Conservation (phyloP, 2,888 invertebrate species). For the Pasiphila rectangulata region DNA sequence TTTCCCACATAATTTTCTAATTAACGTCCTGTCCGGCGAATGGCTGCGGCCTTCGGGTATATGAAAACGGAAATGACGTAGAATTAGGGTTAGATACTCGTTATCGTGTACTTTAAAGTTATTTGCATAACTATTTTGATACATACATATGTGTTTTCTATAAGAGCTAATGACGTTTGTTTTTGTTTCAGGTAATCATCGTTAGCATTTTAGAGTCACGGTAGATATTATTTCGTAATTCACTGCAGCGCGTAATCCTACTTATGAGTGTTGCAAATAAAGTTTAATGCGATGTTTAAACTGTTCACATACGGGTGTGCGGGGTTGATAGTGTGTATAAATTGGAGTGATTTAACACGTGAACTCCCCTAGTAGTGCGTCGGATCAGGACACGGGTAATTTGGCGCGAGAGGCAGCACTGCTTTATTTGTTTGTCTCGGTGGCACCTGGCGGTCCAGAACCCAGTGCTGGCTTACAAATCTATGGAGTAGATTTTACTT, state of each 20-base stretch:
- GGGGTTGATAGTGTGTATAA: slow-evolving; percentile 54
- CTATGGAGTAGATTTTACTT: slow-evolving; percentile 36
- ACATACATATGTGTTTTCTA: slow-evolving; percentile 35
- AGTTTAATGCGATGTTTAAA: slow-evolving; percentile 47
- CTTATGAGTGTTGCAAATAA: slow-evolving; percentile 43
- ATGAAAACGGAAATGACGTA: slow-evolving; percentile 64
- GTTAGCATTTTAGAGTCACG: slow-evolving; percentile 40
- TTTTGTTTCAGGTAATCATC: slow-evolving; percentile 72
- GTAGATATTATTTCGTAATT: no score
- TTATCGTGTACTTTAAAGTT: slow-evolving; percentile 41
- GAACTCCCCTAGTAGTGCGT: slow-evolving; percentile 69
- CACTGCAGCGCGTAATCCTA: slow-evolving; percentile 46
- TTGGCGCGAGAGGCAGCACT: slow-evolving; percentile 63
- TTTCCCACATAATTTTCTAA: slow-evolving; percentile 78
- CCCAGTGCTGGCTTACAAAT: slow-evolving; percentile 42
- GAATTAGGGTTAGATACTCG: slow-evolving; percentile 50
- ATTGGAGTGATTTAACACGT: slow-evolving; percentile 72
- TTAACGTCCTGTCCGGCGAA: slow-evolving; percentile 69
- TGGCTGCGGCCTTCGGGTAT: slow-evolving; percentile 52
- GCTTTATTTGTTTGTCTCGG: slow-evolving; percentile 60
- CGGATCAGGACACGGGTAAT: slow-evolving; percentile 73
- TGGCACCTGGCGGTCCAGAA: slow-evolving; percentile 66
- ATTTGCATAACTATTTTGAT: slow-evolving; percentile 42
- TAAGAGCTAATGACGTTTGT: slow-evolving; percentile 44
- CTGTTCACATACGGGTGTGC: slow-evolving; percentile 42